A percentile compares a stretch with the other conserved stretches of the same genome.
Conservation (phyloP, 2,113 vertebrate genomes). For the Eonycteris spelaea region DNA sequence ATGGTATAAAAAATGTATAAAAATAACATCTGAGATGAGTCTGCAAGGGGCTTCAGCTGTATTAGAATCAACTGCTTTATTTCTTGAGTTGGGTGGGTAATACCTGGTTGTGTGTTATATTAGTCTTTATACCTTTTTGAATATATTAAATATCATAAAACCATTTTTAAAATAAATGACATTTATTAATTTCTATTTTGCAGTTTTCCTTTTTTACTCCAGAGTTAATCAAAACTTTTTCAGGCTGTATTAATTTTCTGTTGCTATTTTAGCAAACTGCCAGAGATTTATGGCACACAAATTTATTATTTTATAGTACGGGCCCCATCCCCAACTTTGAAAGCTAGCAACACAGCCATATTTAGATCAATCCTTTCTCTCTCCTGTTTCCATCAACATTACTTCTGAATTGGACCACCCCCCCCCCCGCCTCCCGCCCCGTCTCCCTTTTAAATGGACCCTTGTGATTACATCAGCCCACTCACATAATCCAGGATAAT, state of each 20-base stretch:
- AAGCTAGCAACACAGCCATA: not conserved
- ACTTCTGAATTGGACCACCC: not conserved
- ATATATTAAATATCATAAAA: constrained; percentile 29
- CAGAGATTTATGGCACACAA: not conserved
- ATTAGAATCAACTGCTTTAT: constrained; percentile 20
- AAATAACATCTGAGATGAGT: not conserved
- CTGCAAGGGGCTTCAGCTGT: not conserved
- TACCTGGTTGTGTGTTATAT: not conserved
- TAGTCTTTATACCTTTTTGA: not conserved
- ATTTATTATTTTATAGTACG: not conserved
- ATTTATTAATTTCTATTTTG: not conserved
- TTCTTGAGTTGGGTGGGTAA: not conserved
- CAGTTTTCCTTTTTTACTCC: constrained; percentile 8
- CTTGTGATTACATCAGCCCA: not conserved
- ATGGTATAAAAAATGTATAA: not conserved
- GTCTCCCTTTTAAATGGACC: not conserved
- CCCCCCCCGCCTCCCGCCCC: too few species aligned
- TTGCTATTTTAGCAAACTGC: not conserved
- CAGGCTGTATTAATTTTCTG: not conserved
- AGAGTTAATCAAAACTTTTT: not conserved
- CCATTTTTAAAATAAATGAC: constrained; percentile 21
- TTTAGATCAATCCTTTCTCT: not conserved
- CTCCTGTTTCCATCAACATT: not conserved
- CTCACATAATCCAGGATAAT: constrained; percentile 8
- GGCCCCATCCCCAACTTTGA: not conserved